A percentile compares a stretch with the other conserved stretches of the same genome.
These are phyloP conservation scores for Psittacus erithacus DNA, from an alignment of 2,113 vertebrate genomes.

Conservation along the genomic window DNA sequence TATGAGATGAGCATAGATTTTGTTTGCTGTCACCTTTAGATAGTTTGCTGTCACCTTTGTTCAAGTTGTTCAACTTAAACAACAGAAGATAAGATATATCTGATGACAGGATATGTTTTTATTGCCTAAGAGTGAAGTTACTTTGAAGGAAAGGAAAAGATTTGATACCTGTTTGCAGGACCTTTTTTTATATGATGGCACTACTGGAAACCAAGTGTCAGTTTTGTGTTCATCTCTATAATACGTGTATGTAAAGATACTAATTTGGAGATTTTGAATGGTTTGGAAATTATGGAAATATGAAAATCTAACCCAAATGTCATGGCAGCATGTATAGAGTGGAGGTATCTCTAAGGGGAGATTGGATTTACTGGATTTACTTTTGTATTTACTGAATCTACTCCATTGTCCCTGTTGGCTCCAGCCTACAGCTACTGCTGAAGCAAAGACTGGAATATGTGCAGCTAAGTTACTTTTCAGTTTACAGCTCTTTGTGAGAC, in stretches of 20 bases:
- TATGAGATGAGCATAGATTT: neutral
- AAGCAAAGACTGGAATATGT: neutral
- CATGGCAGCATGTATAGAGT: neutral
- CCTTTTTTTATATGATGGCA: neutral
- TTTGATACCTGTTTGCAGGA: neutral
- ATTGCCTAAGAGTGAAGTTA: neutral
- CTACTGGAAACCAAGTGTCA: neutral
- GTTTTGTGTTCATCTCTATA: neutral
- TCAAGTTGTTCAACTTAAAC: neutral
- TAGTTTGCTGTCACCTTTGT: neutral
- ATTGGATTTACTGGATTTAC: neutral
- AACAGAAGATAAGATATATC: neutral
- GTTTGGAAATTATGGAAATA: neutral
- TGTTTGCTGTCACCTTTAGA: neutral
- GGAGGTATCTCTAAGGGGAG: neutral
- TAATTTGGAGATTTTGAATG: neutral
- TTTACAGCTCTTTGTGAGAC: neutral
- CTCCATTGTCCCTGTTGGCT: neutral
- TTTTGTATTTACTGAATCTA: neutral
- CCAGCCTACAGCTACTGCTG: neutral
- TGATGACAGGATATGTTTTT: neutral
- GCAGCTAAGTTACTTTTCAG: neutral
- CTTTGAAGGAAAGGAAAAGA: neutral
- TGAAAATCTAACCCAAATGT: neutral
- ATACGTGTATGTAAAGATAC: rapidly evolving